Conservation (phyloP, 35 echinoderm and acorn worm species). For the Acanthaster planci region DNA sequence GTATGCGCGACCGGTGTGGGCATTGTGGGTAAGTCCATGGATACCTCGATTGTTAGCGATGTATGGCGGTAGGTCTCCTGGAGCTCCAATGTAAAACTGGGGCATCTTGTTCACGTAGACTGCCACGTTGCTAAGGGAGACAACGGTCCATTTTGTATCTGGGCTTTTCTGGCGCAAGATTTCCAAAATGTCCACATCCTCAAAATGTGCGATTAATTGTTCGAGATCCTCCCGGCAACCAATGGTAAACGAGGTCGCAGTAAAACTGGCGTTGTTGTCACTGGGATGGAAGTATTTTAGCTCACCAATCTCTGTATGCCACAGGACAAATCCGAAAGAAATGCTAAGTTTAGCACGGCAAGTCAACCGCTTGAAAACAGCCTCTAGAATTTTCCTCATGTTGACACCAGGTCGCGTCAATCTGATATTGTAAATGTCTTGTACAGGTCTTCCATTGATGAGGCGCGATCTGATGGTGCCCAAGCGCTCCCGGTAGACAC, state of each 20-base stretch:
- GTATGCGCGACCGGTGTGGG: not conserved
- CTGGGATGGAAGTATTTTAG: constrained; percentile 35
- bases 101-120: not conserved
- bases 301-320: constrained; percentile 36
- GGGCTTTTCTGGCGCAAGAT: not conserved
- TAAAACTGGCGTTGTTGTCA: constrained; percentile 19
- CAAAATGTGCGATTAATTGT: not conserved
- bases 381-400: not conserved
- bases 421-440: constrained; percentile 18
- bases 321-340: constrained; percentile 50
- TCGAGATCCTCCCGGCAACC: not conserved
- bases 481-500: too few species aligned
- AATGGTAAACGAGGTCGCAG: not conserved
- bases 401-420: not conserved
- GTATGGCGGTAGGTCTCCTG: not conserved
- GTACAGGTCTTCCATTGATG: not conserved
- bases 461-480: too few species aligned
- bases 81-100: not conserved
- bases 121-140: not conserved
- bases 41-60: not conserved
- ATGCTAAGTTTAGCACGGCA: constrained; percentile 39
- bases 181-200: not conserved
- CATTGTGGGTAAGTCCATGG: not conserved
- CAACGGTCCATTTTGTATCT: constrained; percentile 7
- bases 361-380: constrained; percentile 32